Evolutionary conservation across 2,888 invertebrate species (phyloP), one percentile per base, ranked within the genome.

Genomic region (Bombyx huttoni): DNA sequence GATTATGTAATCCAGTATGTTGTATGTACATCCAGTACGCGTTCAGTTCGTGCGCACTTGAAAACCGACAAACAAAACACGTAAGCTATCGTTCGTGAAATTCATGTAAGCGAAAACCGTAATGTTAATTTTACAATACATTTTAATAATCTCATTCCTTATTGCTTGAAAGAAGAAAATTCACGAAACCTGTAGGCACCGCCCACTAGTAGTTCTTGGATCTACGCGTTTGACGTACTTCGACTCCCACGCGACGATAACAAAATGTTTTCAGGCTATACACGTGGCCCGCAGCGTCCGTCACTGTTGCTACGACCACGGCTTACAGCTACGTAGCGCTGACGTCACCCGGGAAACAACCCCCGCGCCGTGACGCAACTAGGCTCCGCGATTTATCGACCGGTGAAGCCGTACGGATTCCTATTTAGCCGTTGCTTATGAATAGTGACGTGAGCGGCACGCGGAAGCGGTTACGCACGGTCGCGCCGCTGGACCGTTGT

Each of bases 391-490:
- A 56, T 56, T 54, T 72, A 76, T 73, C 59, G 71, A 68, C 68
- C 67, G 62, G 57, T 24, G 24, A 60, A 58, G 64, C 62, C 62
- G 65, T 62, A 58, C 53, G 63, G 58, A 58, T 60, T 60, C 55
- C 58, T 52, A 59, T 59, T 59, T 48, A 55, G 54, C 54, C 60
- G 54, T 58, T 56, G 60, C 52, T 49, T 50, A 33, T 50, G 50
- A 47, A 49, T 49, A 52, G 60, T 74, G 74, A 78, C 76, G 79
- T 75, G 65, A 69, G 59, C 58, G 60, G 68, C 64, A 79, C 67
- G 73, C 80, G 82, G 85, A 86, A 84, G 77, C 64, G 63, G 77
- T 73, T 75, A 78, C 81, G 81, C 79, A 70, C 70, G 73, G 76
- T 64, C 78, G 76, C 62, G 61, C 68, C 62, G 59, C 49, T 59